These are phyloP conservation scores for Trochalopteron elliotii DNA, from an alignment of 2,113 vertebrate species.

Conservation along the genomic window DNA sequence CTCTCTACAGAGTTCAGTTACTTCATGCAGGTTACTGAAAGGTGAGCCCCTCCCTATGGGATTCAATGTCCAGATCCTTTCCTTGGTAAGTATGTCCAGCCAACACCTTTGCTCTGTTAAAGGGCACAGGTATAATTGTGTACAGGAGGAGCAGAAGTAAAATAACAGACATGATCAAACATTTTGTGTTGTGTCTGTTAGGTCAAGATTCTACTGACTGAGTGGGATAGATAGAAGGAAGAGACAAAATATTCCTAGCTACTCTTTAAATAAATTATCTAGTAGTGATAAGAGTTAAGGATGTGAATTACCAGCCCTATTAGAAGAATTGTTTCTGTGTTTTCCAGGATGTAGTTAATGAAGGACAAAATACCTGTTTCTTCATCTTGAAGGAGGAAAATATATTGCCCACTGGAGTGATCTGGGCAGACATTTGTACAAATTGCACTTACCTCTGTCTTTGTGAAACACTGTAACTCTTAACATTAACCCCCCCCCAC, in stretches of 20 bases:
- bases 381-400: not conserved
- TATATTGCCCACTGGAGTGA: not conserved
- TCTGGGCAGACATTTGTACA: not conserved
- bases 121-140: not conserved
- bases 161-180: not conserved
- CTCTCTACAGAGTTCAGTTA: not conserved
- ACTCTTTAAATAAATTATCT: not conserved
- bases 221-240: not conserved
- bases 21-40: accelerated
- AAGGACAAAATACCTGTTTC: not conserved
- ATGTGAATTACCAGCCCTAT: not conserved
- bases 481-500: accelerated
- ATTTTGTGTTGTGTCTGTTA: not conserved
- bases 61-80: not conserved
- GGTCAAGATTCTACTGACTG: not conserved
- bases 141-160: not conserved
- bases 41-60: accelerated
- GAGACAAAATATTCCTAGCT: not conserved
- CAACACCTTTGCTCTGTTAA: not conserved
- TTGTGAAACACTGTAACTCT: not conserved
- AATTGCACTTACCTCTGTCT: not conserved
- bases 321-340: not conserved
- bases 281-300: not conserved
- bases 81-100: not conserved
- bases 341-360: not conserved